Evolutionary conservation across 1,140 invertebrate genomes (phyloP).

Genomic region (Bombus consobrinus): DNA sequence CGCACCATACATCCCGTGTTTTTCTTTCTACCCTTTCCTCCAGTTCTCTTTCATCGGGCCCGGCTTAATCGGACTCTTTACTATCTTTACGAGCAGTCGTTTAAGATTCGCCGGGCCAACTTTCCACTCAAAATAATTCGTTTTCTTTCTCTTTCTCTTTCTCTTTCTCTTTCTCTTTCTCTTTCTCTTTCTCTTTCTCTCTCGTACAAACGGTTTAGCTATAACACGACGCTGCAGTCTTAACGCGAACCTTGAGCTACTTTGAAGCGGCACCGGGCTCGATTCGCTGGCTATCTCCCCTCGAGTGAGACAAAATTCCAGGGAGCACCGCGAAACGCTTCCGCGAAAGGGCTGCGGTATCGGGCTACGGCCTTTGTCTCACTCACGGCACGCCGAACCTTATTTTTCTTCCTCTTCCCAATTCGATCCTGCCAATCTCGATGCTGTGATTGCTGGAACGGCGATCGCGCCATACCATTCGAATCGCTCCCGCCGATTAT

Average conservation of each 20-base stretch:
- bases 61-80: background rate
- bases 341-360: background rate
- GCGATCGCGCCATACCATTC: background rate
- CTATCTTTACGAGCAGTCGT: background rate
- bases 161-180: background rate
- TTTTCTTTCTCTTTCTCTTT: background rate
- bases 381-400: background rate
- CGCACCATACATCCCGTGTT: background rate
- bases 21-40: background rate
- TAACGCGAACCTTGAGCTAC: conserved; percentile 35
- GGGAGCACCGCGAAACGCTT: conserved; percentile 7
- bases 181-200: background rate
- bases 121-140: conserved; percentile 8
- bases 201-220: conserved; percentile 3
- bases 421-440: background rate
- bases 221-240: background rate
- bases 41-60: no score
- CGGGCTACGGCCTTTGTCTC: background rate
- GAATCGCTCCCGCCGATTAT: background rate
- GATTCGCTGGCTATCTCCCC: background rate
- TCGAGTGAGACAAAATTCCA: conserved; percentile 14
- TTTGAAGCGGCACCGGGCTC: background rate
- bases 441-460: background rate
- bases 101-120: background rate
- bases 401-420: background rate